Percentiles rank a stretch among this genome's conserved stretches.
phyloP scores from a whole-genome alignment of 2,888 invertebrate genomes.

The Ypsolopha scabrella region DNA sequence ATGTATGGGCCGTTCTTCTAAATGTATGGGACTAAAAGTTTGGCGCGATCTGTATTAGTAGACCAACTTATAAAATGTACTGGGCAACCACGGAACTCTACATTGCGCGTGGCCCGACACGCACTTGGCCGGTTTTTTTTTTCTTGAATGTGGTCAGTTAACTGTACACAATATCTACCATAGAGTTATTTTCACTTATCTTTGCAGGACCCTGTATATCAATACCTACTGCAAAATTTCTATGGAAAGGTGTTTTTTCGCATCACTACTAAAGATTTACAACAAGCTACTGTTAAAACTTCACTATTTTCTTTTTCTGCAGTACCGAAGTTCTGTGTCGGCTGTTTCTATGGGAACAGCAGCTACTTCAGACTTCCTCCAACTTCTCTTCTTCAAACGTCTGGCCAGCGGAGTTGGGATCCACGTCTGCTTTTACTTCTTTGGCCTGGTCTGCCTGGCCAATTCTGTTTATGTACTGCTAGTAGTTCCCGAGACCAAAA shows the following conservation, averaged over 20 bases:
- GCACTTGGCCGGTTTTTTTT: too few species aligned
- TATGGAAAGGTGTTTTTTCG: background rate
- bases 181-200: too few species aligned
- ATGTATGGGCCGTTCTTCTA: too few species aligned
- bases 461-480: constrained; percentile 16
- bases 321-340: constrained; percentile 23
- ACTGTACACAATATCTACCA: too few species aligned
- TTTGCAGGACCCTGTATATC: too few species aligned
- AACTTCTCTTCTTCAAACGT: constrained; percentile 20
- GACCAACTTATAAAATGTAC: too few species aligned
- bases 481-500: constrained; percentile 20
- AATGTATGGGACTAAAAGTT: too few species aligned
- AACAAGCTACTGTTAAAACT: background rate
- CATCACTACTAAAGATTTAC: background rate
- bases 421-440: constrained; percentile 19
- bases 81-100: too few species aligned
- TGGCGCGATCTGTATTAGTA: too few species aligned
- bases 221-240: background rate
- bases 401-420: constrained; percentile 16
- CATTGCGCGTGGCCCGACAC: too few species aligned
- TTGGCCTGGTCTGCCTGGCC: constrained; percentile 17
- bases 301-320: constrained; percentile 8
- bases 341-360: constrained; percentile 19
- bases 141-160: too few species aligned
- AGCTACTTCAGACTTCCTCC: constrained; percentile 17